Conservation (phyloP, 2,888 invertebrate species). For the Eilema sororculum region DNA sequence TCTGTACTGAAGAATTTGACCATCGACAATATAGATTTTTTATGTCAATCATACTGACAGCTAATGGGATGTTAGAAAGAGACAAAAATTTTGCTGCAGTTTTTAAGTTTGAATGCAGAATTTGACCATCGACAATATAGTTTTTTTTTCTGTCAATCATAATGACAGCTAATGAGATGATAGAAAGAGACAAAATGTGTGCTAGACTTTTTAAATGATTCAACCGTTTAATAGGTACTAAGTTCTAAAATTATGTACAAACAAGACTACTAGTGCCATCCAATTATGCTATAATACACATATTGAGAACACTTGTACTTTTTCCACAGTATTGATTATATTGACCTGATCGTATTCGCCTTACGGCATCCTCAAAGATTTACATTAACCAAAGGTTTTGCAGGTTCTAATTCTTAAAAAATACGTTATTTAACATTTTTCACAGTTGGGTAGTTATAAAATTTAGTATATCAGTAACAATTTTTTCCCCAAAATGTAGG, state of each 20-base stretch:
- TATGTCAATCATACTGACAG: not conserved
- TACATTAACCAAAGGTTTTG: too few species aligned
- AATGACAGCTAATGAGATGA: not conserved
- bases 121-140: constrained; percentile 1
- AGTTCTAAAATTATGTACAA: not conserved
- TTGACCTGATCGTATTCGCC: too few species aligned
- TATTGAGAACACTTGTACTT: too few species aligned
- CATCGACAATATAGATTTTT: not conserved
- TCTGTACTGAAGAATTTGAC: not conserved
- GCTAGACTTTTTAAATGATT: not conserved
- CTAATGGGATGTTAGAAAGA: not conserved
- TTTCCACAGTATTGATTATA: too few species aligned
- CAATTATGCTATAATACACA: not conserved
- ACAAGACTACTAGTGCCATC: not conserved
- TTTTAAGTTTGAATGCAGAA: not conserved
- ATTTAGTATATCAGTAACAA: too few species aligned
- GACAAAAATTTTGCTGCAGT: not conserved
- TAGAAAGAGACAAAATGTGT: not conserved
- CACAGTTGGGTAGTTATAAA: too few species aligned
- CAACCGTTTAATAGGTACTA: not conserved
- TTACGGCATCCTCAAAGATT: too few species aligned
- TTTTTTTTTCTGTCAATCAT: not conserved
- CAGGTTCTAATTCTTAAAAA: too few species aligned
- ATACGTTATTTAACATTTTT: too few species aligned
- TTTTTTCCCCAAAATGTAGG: too few species aligned